phyloP scores from a whole-genome alignment of 2,113 vertebrate genomes.

The Echinops telfairi region DNA sequence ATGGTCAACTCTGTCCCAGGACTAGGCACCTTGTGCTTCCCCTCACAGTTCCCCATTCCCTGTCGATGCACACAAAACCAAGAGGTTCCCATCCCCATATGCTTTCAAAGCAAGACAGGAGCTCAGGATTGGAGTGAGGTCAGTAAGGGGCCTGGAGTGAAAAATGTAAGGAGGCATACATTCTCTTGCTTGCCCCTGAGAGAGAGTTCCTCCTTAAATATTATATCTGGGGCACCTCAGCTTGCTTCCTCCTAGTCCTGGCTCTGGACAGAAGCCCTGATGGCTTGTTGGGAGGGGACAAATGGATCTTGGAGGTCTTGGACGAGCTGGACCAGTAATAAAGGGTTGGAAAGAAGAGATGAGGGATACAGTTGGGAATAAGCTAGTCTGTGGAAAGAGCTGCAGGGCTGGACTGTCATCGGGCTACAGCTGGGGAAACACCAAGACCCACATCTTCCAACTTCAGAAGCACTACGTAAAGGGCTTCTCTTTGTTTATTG shows the following conservation, averaged over 20 bases:
- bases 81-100: not conserved
- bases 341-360: not conserved
- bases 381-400: not conserved
- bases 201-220: not conserved
- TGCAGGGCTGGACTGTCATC: not conserved
- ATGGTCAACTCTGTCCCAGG: not conserved
- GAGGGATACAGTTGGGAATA: not conserved
- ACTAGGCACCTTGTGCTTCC: not conserved
- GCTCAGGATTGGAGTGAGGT: not conserved
- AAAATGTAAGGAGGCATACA: not conserved
- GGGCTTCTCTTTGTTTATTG: not conserved
- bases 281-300: not conserved
- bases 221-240: not conserved
- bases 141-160: not conserved
- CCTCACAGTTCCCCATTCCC: not conserved
- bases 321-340: not conserved
- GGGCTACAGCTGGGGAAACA: not conserved
- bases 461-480: not conserved
- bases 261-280: not conserved
- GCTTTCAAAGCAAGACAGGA: not conserved
- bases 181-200: not conserved
- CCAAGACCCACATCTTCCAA: not conserved
- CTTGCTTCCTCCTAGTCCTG: not conserved
- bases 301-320: not conserved
- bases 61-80: not conserved